These are phyloP conservation scores for Manis pentadactyla DNA, from an alignment of 2,797 vertebrate genomes.

Conservation along the genomic window DNA sequence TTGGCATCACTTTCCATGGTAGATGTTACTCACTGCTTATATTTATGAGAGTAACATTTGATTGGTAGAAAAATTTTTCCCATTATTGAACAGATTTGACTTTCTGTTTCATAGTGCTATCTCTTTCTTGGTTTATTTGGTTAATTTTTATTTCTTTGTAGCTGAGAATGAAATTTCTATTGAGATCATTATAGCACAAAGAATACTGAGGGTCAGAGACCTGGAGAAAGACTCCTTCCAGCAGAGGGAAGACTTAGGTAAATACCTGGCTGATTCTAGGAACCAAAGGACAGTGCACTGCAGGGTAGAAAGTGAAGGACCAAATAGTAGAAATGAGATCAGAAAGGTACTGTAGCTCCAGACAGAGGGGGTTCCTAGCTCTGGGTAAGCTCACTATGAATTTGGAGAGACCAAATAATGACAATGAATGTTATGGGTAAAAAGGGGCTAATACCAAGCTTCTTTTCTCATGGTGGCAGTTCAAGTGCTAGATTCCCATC, in stretches of 20 bases:
- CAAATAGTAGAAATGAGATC: neutral
- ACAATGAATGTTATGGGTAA: too few species aligned
- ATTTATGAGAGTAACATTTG: neutral
- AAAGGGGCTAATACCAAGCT: too few species aligned
- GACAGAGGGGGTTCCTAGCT: too few species aligned
- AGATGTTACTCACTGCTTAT: neutral
- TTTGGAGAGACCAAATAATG: too few species aligned
- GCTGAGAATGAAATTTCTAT: neutral
- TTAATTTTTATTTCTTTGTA: conserved; percentile 2
- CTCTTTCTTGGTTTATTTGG: neutral
- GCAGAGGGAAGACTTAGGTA: neutral
- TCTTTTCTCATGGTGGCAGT: too few species aligned
- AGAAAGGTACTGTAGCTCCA: too few species aligned
- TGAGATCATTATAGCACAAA: neutral
- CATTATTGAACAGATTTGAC: neutral
- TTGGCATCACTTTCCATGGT: neutral
- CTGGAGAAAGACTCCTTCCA: neutral
- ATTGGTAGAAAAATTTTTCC: neutral
- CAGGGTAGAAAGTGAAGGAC: neutral
- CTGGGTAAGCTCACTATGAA: too few species aligned
- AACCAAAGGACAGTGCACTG: neutral
- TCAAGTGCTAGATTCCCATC: too few species aligned
- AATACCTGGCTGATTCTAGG: neutral
- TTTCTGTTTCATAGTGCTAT: neutral
- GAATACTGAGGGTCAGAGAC: neutral